phyloP scores from a whole-genome alignment of 2,797 vertebrate species.

The Thunnus albacares region DNA sequence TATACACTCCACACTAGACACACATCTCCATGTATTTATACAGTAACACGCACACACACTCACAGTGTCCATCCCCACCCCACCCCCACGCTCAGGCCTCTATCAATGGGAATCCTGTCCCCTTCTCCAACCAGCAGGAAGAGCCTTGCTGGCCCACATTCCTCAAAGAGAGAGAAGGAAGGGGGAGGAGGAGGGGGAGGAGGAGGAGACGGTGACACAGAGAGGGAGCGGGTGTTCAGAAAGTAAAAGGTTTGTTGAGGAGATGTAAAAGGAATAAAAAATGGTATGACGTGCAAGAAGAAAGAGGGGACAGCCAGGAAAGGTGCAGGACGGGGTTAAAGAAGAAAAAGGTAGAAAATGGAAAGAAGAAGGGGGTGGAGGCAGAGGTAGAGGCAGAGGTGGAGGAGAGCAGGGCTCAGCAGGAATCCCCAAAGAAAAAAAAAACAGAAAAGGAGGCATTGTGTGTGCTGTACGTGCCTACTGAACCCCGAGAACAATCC shows the following conservation, averaged over 20 bases:
- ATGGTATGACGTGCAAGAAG: neutral
- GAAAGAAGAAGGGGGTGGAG: neutral
- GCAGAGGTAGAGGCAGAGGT: neutral
- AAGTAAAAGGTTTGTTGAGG: constrained; percentile 35
- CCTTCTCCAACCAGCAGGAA: constrained; percentile 80
- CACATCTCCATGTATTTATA: constrained; percentile 72
- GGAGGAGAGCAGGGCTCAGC: constrained; percentile 28
- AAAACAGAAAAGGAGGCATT: constrained; percentile 74
- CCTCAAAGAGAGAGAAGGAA: constrained; percentile 74
- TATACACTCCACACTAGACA: constrained; percentile 71
- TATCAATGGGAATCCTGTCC: constrained; percentile 90
- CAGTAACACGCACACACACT: constrained; percentile 59
- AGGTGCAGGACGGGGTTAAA: neutral
- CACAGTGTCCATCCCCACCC: constrained; percentile 73
- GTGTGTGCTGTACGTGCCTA: constrained; percentile 69
- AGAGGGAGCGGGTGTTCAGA: constrained; percentile 35
- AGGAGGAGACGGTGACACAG: constrained; percentile 64
- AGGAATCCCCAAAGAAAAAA: constrained; percentile 61
- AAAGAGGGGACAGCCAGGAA: neutral
- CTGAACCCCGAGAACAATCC: constrained; percentile 81
- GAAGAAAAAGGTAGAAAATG: constrained; percentile 8
- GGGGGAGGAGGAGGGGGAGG: constrained; percentile 51
- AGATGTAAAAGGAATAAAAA: constrained; percentile 7
- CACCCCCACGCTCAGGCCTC: constrained; percentile 68
- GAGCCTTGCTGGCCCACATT: constrained; percentile 81